phyloP scores from a whole-genome alignment of 1,140 invertebrate genomes.

The Hirudo medicinalis region DNA sequence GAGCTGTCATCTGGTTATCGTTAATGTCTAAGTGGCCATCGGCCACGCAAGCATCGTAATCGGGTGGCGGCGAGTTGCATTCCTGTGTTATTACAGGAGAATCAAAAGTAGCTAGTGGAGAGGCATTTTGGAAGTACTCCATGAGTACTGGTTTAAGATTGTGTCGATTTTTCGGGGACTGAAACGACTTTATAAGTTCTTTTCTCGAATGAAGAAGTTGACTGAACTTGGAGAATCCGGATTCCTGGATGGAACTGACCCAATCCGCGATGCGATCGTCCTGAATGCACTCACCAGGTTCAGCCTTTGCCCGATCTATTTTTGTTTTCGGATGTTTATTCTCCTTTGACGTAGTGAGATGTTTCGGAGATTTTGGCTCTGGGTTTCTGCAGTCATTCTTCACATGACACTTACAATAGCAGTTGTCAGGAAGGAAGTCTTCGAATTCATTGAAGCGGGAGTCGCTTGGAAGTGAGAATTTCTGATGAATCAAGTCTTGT shows the following conservation, averaged over 20 bases:
- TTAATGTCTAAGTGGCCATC: not conserved
- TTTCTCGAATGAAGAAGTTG: constrained; percentile 16
- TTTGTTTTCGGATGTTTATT: not conserved
- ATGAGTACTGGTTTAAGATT: not conserved
- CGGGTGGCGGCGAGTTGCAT: not conserved
- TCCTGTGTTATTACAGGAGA: not conserved
- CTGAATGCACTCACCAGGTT: not conserved
- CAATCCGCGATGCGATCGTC: constrained; percentile 9
- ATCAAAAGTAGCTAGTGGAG: constrained; percentile 16
- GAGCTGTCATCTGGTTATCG: not conserved
- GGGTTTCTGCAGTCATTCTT: not conserved
- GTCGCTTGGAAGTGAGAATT: not conserved
- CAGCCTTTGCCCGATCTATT: not conserved
- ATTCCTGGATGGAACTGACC: constrained; percentile 12
- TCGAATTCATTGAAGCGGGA: not conserved
- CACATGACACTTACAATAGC: constrained; percentile 2
- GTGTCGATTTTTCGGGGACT: not conserved
- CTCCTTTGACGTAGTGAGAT: not conserved
- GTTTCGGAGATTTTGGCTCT: not conserved
- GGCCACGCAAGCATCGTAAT: not conserved
- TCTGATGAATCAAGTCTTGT: not conserved
- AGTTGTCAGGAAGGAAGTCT: not conserved
- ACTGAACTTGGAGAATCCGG: constrained; percentile 4
- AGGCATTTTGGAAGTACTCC: constrained; percentile 6
- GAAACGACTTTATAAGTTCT: constrained; percentile 11